Conservation (phyloP, 2,888 invertebrate species). For the Synergus gifuensis region DNA sequence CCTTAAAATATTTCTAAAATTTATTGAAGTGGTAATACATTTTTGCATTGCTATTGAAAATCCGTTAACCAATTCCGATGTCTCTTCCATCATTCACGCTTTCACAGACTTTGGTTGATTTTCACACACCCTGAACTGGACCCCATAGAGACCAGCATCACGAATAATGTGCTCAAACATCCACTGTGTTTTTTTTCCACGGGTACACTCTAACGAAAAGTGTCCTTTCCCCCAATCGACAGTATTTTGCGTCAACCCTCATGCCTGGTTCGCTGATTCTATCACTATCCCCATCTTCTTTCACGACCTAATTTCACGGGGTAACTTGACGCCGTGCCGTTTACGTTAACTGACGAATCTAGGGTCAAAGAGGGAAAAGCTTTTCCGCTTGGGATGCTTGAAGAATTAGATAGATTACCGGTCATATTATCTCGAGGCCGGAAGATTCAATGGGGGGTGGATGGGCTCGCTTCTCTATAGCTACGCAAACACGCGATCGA, state of each 20-base stretch:
- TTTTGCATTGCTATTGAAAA: too few relatives aligned
- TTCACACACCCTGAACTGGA: neutral
- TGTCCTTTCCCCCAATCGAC: neutral
- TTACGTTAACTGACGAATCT: neutral
- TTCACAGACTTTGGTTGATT: neutral
- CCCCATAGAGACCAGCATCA: neutral
- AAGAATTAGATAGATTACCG: constrained; percentile 76
- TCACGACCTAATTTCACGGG: constrained; percentile 4
- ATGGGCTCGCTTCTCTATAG: constrained; percentile 38
- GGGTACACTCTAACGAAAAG: neutral
- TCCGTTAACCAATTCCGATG: neutral
- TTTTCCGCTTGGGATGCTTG: constrained; percentile 71
- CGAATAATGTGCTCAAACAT: neutral
- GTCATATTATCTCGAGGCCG: constrained; percentile 56
- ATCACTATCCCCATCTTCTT: neutral
- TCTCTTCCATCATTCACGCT: neutral
- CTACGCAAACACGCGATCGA: constrained; percentile 2
- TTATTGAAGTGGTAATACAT: too few relatives aligned
- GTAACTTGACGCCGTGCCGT: neutral
- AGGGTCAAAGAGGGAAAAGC: neutral
- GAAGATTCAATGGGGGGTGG: constrained; percentile 51
- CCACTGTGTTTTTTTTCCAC: neutral
- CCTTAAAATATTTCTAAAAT: too few relatives aligned
- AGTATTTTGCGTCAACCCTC: neutral
- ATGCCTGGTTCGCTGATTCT: neutral